These are phyloP conservation scores for Stratiomys singularior DNA, from an alignment of 2,888 invertebrate genomes.

Conservation along the genomic window DNA sequence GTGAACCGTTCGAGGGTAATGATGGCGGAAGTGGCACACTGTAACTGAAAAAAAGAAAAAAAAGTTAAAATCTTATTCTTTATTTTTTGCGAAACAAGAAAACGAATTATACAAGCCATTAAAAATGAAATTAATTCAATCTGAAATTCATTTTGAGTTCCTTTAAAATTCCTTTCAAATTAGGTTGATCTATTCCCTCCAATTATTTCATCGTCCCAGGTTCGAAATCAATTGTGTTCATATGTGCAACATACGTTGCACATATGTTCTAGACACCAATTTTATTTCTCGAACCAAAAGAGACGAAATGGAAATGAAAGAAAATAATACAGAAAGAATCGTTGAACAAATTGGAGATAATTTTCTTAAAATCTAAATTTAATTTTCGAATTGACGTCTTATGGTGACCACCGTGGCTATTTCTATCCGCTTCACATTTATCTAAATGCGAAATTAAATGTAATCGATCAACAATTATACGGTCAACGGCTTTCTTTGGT, in stretches of 20 bases:
- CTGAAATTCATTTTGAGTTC: no score
- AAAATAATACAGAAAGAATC: no score
- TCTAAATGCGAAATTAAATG: slow-evolving; percentile 20
- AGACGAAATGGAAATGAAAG: no score
- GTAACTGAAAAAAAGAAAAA: slow-evolving; percentile 25
- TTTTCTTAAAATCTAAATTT: slow-evolving; percentile 34
- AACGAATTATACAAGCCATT: neutral
- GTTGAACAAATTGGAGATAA: no score
- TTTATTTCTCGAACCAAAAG: neutral
- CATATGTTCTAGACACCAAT: neutral
- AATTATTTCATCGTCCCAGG: neutral
- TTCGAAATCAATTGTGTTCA: neutral
- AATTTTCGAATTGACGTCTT: slow-evolving; percentile 28
- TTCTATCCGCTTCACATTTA: neutral
- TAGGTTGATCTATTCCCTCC: no score
- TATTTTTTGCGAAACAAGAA: neutral
- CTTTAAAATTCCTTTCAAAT: no score
- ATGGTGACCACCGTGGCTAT: neutral
- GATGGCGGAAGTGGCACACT: slow-evolving; percentile 62
- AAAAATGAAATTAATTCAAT: neutral
- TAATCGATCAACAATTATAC: slow-evolving; percentile 44
- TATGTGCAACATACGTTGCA: neutral
- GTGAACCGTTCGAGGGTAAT: slow-evolving; percentile 56
- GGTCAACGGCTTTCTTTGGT: slow-evolving; percentile 33
- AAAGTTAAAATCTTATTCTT: neutral